Conservation (phyloP, 2,113 vertebrate genomes). For the Sterna hirundo region DNA sequence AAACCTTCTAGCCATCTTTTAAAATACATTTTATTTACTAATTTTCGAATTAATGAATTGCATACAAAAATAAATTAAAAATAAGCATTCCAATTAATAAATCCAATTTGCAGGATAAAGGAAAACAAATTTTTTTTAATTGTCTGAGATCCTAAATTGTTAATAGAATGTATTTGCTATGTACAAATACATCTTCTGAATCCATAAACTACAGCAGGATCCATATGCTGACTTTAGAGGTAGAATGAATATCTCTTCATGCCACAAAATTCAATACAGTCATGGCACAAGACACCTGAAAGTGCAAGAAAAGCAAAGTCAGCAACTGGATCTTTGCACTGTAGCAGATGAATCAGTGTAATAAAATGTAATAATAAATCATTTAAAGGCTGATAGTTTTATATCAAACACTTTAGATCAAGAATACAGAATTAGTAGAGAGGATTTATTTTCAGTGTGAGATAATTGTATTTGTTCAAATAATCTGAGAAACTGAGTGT, state of each 20-base stretch:
- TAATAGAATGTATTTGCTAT: not conserved
- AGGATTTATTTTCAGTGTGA: not conserved
- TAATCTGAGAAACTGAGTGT: not conserved
- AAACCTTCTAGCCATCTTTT: not conserved
- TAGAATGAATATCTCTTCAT: not conserved
- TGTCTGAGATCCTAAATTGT: not conserved
- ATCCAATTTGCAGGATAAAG: not conserved
- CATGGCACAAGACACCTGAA: not conserved
- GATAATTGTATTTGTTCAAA: not conserved
- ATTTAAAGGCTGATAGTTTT: not conserved
- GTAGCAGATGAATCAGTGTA: not conserved
- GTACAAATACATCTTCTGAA: not conserved
- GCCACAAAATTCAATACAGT: not conserved
- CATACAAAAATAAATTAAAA: not conserved
- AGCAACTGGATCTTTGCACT: not conserved
- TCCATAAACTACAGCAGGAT: not conserved
- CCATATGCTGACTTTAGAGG: not conserved
- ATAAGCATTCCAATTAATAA: not conserved
- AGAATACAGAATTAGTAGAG: not conserved
- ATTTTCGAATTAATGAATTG: not conserved
- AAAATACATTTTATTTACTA: not conserved
- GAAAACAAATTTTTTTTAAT: not conserved
- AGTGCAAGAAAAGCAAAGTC: not conserved
- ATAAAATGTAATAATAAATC: not conserved
- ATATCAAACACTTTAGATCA: not conserved